A percentile compares a stretch with the other conserved stretches of the same genome.
Evolutionary conservation across 2,797 vertebrate genomes (phyloP).

Genomic region (Oryzias sinensis): DNA sequence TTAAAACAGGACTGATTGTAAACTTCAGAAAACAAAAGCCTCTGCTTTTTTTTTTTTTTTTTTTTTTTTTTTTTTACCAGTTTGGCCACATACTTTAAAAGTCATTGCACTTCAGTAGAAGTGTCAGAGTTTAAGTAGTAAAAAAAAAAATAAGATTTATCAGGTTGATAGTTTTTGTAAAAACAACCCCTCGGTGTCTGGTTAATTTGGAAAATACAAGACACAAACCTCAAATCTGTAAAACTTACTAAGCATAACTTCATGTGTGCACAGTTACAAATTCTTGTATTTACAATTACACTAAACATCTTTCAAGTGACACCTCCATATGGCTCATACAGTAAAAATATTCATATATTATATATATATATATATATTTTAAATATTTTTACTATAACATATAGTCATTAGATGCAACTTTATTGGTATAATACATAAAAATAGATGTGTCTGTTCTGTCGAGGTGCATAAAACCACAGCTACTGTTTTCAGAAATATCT

Average conservation of each 20-base stretch:
- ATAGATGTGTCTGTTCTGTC: no score
- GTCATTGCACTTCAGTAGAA: slow-evolving; percentile 44
- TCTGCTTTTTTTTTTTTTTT: no score
- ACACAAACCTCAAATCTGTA: background rate
- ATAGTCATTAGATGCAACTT: slow-evolving; percentile 7
- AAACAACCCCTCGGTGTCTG: background rate
- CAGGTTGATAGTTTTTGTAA: slow-evolving; percentile 4
- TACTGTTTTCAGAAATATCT: slow-evolving; percentile 5
- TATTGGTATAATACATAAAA: no score
- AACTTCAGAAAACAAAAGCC: no score
- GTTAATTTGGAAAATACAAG: no score
- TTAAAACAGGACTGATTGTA: slow-evolving; percentile 1
- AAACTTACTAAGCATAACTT: slow-evolving; percentile 8
- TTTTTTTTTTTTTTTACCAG: no score
- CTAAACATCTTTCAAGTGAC: slow-evolving; percentile 2
- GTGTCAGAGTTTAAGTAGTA: slow-evolving; percentile 10
- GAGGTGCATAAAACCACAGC: no score
- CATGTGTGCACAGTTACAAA: slow-evolving; percentile 10
- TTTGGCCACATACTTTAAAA: slow-evolving; percentile 12
- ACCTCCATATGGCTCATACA: background rate
- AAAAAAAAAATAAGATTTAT: slow-evolving; percentile 8
- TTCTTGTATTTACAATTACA: slow-evolving; percentile 37
- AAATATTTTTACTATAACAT: slow-evolving; percentile 2
- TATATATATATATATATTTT: slow-evolving; percentile 12
- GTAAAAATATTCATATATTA: slow-evolving; percentile 8